These are phyloP conservation scores for Oxyruncus cristatus DNA, from an alignment of 2,113 vertebrate genomes.

Conservation along the genomic window DNA sequence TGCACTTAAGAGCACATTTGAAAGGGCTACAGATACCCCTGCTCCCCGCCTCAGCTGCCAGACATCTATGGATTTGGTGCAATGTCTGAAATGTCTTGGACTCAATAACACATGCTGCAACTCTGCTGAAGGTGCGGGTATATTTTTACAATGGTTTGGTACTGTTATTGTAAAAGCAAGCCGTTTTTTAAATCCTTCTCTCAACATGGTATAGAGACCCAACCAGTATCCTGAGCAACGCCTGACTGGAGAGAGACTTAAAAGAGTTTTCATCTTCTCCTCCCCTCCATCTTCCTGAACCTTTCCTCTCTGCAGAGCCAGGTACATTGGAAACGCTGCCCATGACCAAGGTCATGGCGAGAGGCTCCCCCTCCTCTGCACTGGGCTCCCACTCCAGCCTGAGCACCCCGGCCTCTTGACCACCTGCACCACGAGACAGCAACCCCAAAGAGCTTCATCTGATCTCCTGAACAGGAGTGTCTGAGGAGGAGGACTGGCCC, in stretches of 20 bases:
- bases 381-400: not conserved
- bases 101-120: not conserved
- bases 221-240: not conserved
- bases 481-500: not conserved
- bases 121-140: not conserved
- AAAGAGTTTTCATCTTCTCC: not conserved
- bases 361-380: not conserved
- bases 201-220: not conserved
- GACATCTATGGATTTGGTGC: not conserved
- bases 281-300: not conserved
- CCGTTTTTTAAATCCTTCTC: not conserved
- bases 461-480: accelerated
- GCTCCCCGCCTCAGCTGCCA: not conserved
- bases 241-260: not conserved
- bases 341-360: accelerated
- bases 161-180: not conserved
- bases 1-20: not conserved
- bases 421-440: not conserved
- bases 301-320: not conserved
- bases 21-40: not conserved
- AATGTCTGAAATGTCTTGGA: not conserved
- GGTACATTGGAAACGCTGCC: not conserved
- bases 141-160: not conserved
- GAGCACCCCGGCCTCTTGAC: not conserved
- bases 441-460: not conserved